Evolutionary conservation across 2,797 vertebrate genomes (phyloP).

Genomic region (Cirrhinus molitorella): DNA sequence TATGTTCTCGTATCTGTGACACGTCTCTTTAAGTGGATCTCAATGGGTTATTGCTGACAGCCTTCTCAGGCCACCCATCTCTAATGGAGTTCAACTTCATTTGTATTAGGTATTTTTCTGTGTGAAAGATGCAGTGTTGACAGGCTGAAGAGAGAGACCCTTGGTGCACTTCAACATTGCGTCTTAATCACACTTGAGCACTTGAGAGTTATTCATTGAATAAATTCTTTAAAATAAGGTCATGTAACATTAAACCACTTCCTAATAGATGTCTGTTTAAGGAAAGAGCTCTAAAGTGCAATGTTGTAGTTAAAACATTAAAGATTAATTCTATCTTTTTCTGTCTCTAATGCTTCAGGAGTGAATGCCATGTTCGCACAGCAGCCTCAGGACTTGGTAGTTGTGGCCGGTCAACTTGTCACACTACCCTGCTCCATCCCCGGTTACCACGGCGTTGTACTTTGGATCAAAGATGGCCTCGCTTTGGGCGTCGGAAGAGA

Average conservation of each 20-base stretch:
- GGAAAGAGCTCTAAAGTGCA: background rate
- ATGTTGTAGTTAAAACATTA: background rate
- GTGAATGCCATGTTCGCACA: conserved; percentile 91
- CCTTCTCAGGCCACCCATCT: conserved; percentile 10
- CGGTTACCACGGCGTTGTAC: conserved; percentile 92
- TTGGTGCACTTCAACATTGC: conserved; percentile 51
- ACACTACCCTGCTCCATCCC: conserved; percentile 93
- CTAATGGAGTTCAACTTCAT: conserved; percentile 46
- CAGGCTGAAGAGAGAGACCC: conserved; percentile 68
- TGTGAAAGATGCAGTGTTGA: conserved; percentile 71
- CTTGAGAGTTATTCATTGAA: conserved; percentile 14
- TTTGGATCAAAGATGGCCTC: conserved; percentile 97
- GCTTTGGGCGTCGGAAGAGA: conserved; percentile 94
- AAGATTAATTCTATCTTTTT: background rate
- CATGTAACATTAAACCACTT: conserved; percentile 24
- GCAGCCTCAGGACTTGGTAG: conserved; percentile 96
- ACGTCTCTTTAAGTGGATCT: conserved; percentile 26
- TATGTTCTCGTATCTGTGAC: conserved; percentile 16
- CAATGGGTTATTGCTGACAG: background rate
- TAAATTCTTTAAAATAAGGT: conserved; percentile 25
- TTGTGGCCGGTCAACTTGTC: conserved; percentile 93
- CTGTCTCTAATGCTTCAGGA: conserved; percentile 72
- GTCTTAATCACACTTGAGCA: conserved; percentile 50
- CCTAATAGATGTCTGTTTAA: background rate
- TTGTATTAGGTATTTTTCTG: conserved; percentile 49